Evolutionary conservation across 2,113 vertebrate genomes (phyloP), one percentile per base, ranked within the genome.

Genomic region (Arizona elegans): DNA sequence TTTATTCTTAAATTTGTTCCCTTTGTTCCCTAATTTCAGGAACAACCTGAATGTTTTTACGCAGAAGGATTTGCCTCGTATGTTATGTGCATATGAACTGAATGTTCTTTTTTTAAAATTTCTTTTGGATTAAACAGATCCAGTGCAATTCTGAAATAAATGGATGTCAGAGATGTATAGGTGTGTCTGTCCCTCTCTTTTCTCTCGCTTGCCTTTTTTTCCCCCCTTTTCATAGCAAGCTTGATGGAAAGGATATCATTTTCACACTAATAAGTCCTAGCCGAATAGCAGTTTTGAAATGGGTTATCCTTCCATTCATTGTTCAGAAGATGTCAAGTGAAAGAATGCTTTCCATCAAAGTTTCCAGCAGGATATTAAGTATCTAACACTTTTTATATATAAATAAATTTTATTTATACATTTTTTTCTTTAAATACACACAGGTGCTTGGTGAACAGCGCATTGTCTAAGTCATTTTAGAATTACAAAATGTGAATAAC

Each of bases 81-180:
- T 47, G 33, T 54, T 91, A 93, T 91, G 24, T 96, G 95, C 95
- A 96, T 97, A 96, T 95, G 92, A 95, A 94, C 92, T 92, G 81
- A 94, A 93, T 90, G 96, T 94, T 95, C 94, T 96, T 97, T 96
- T 95, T 95, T 65, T 62, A 0, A 8, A 59, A 92, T 92, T 97
- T 94, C 70, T 94, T 93, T 94, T 94, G 94, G 92, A 97, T 96
- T 96, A 94, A 97, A 96, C 91, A 94, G 95, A 96, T 95, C 95
- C 94, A 96, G 95, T 94, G 62, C 92, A 96, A 96, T 95, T 95
- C 94, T 92, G 92, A 91, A 94, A 96, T 33, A 95, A 96, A 93
- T 89, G 0, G 11, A n/a, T 93, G 94, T 92, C 75, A 96, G 81
- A 97, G 95, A 96, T 87, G 95, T 96, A 96, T 0, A 38, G 92